phyloP scores from a whole-genome alignment of 2,113 vertebrate species.

The Microtus pennsylvanicus region DNA sequence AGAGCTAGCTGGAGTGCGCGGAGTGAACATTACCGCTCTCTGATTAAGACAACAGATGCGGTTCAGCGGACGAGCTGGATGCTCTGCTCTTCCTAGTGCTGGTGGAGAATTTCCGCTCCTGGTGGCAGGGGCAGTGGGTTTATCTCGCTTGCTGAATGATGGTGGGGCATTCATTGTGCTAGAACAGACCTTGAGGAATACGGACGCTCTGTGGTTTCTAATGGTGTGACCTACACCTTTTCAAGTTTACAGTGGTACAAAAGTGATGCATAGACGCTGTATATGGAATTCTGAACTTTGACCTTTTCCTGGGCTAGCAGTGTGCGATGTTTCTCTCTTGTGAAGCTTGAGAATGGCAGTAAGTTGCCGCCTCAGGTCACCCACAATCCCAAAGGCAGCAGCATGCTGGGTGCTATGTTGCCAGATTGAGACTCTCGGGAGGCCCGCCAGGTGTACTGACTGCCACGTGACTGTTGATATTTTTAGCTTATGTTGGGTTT shows the following conservation, averaged over 20 bases:
- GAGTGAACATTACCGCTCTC: not conserved
- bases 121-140: not conserved
- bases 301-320: not conserved
- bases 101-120: not conserved
- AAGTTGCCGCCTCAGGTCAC: not conserved
- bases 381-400: not conserved
- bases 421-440: not conserved
- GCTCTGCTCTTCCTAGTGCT: not conserved
- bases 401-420: not conserved
- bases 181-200: not conserved
- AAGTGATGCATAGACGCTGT: not conserved
- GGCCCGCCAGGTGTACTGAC: not conserved
- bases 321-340: not conserved
- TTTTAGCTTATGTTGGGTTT: not conserved
- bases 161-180: not conserved
- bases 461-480: not conserved
- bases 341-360: not conserved
- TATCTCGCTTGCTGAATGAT: not conserved
- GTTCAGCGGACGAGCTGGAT: not conserved
- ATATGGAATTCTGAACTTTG: not conserved
- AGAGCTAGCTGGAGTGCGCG: not conserved
- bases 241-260: not conserved
- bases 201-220: not conserved
- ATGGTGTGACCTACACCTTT: not conserved
- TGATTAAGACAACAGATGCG: not conserved